These are phyloP conservation scores for Xestia ashworthii DNA, from an alignment of 2,888 invertebrate genomes.

Conservation along the genomic window DNA sequence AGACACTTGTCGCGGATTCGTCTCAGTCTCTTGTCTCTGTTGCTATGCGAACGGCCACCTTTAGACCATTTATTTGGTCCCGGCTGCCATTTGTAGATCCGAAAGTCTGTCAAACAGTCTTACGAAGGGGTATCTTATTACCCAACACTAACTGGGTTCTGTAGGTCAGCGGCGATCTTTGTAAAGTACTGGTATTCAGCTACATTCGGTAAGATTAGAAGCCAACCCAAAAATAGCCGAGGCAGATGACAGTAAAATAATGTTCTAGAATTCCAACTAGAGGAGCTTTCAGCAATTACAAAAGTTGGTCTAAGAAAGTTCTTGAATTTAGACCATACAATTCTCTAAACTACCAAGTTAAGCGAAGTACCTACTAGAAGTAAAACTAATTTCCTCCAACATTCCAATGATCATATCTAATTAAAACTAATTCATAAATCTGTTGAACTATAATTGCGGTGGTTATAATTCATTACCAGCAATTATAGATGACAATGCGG, in stretches of 20 bases:
- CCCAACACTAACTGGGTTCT: too few species aligned
- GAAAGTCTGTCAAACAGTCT: too few species aligned
- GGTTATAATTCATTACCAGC: slow-evolving; percentile 31
- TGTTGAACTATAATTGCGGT: slow-evolving; percentile 13
- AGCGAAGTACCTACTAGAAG: neutral
- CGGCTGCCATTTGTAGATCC: too few species aligned
- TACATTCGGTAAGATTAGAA: neutral
- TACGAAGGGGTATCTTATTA: too few species aligned
- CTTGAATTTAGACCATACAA: neutral
- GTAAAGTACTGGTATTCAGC: neutral
- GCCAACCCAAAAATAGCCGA: neutral
- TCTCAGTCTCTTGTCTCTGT: too few species aligned
- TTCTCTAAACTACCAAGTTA: slow-evolving; percentile 5
- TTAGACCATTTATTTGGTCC: too few species aligned
- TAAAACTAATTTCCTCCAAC: slow-evolving; percentile 1
- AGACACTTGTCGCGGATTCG: too few species aligned
- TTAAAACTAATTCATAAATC: slow-evolving; percentile 22
- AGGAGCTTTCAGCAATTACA: neutral
- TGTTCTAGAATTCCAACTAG: neutral
- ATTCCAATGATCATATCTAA: neutral
- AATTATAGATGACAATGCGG: slow-evolving; percentile 38
- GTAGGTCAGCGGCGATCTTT: too few species aligned
- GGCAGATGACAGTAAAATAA: neutral
- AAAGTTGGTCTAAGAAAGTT: slow-evolving; percentile 14
- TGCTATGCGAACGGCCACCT: too few species aligned